Percentiles rank a stretch among this genome's conserved stretches.
Conservation (phyloP, 2,888 invertebrate genomes). For the Phytoseiulus persimilis region DNA sequence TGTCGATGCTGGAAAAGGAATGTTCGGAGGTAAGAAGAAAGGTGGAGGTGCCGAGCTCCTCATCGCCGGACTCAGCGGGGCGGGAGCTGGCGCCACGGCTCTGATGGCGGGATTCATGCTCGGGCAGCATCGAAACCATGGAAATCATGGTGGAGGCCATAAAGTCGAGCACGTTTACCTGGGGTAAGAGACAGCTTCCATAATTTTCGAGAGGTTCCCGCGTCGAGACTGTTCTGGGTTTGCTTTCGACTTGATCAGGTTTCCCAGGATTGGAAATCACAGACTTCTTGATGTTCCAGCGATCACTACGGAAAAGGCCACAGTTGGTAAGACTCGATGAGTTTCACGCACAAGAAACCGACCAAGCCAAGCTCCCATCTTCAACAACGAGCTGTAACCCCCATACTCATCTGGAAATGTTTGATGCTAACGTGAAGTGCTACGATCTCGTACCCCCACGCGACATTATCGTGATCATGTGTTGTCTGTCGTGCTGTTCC, state of each 20-base stretch:
- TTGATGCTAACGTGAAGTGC: neutral
- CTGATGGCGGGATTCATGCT: constrained; percentile 20
- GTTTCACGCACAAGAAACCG: neutral
- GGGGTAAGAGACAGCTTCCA: neutral
- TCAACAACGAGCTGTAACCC: neutral
- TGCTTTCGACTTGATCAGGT: too few species aligned
- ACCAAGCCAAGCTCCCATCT: neutral
- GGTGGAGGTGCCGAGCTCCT: constrained; percentile 12
- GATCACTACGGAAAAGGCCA: neutral
- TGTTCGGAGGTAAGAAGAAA: constrained; percentile 21
- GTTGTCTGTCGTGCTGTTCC: neutral
- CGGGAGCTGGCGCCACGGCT: constrained; percentile 12
- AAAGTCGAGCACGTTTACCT: constrained; percentile 22
- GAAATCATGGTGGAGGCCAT: neutral
- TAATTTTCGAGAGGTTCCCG: neutral
- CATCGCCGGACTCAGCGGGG: constrained; percentile 13
- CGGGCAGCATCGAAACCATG: constrained; percentile 7
- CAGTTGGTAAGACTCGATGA: neutral
- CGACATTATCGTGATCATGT: neutral
- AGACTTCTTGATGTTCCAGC: neutral
- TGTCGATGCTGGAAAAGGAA: neutral
- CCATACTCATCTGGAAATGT: neutral
- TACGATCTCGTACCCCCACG: neutral
- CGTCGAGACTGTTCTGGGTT: too few species aligned
- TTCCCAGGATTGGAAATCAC: neutral